Percentiles rank a stretch among this genome's conserved stretches.
phyloP scores from a whole-genome alignment of 2,113 vertebrate genomes.

The Dendropsophus ebraccatus region DNA sequence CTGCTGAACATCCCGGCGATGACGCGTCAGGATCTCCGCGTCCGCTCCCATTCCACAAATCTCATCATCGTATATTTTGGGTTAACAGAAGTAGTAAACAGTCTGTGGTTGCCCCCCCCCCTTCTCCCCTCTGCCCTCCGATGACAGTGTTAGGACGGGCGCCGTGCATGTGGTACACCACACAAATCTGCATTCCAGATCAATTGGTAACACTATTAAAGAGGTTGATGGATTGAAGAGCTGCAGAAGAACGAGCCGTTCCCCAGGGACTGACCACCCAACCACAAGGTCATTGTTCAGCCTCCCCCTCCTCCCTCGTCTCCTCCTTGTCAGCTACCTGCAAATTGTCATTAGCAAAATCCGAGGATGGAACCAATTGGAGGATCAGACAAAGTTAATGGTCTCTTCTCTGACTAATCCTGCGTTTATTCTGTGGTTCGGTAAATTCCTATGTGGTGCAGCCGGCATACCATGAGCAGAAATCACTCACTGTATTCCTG shows the following conservation, averaged over 20 bases:
- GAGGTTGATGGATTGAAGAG: constrained; percentile 56
- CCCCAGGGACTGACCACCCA: constrained; percentile 29
- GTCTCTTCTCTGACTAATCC: constrained; percentile 30
- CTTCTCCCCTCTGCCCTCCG: not conserved
- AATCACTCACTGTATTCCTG: not conserved
- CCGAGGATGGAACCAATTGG: constrained; percentile 33
- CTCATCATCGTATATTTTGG: constrained; percentile 6
- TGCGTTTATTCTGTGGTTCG: constrained; percentile 27
- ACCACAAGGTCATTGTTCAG: constrained; percentile 49
- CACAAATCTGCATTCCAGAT: constrained; percentile 51
- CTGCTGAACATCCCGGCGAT: not conserved
- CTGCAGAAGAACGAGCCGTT: constrained; percentile 44
- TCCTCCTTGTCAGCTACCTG: constrained; percentile 38
- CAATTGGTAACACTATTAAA: constrained; percentile 56
- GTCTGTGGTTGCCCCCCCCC: constrained; percentile 52
- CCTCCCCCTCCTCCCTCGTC: constrained; percentile 2
- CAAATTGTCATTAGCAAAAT: not conserved
- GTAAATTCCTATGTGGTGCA: constrained; percentile 5
- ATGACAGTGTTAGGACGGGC: constrained; percentile 29
- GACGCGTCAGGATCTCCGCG: not conserved
- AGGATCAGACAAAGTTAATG: constrained; percentile 36
- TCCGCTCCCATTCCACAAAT: not conserved
- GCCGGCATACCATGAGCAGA: not conserved
- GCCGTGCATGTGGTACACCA: constrained; percentile 61
- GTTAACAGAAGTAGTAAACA: constrained; percentile 50